Conservation (phyloP, 2,888 invertebrate species). For the Fabriciana adippe region DNA sequence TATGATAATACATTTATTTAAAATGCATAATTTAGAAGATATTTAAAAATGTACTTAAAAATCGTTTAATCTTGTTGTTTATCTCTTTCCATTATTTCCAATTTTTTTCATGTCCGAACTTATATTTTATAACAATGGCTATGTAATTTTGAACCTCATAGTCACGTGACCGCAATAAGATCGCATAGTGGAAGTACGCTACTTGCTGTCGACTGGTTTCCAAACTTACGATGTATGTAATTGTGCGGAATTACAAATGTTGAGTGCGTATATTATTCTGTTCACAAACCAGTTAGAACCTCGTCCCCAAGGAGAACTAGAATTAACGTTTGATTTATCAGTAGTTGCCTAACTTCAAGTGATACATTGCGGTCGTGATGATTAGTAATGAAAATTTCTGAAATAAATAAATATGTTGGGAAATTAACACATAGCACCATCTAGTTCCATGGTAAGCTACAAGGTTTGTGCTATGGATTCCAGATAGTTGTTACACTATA, state of each 20-base stretch:
- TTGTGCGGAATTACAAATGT: constrained; percentile 29
- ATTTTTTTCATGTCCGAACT: background rate
- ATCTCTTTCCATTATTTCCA: too few relatives aligned
- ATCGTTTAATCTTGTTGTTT: too few relatives aligned
- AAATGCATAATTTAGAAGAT: too few relatives aligned
- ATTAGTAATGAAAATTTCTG: constrained; percentile 3
- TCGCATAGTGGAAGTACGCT: constrained; percentile 12
- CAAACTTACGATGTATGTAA: constrained; percentile 30
- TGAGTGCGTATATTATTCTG: constrained; percentile 28
- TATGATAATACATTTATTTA: too few relatives aligned
- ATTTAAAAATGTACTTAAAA: too few relatives aligned
- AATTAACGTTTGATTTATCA: constrained; percentile 25
- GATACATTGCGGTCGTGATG: constrained; percentile 9
- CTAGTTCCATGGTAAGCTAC: too few relatives aligned
- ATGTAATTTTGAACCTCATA: background rate
- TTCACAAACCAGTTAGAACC: constrained; percentile 29
- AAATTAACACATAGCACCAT: too few relatives aligned
- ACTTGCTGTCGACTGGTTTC: constrained; percentile 24
- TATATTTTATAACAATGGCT: constrained; percentile 3
- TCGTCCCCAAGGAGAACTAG: constrained; percentile 31
- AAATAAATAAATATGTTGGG: background rate
- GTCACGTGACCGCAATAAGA: constrained; percentile 4
- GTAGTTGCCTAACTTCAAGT: constrained; percentile 17
- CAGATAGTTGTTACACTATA: too few relatives aligned
- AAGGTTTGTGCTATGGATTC: too few relatives aligned